phyloP scores from a whole-genome alignment of 2,113 vertebrate species.

The Aptenodytes forsteri region DNA sequence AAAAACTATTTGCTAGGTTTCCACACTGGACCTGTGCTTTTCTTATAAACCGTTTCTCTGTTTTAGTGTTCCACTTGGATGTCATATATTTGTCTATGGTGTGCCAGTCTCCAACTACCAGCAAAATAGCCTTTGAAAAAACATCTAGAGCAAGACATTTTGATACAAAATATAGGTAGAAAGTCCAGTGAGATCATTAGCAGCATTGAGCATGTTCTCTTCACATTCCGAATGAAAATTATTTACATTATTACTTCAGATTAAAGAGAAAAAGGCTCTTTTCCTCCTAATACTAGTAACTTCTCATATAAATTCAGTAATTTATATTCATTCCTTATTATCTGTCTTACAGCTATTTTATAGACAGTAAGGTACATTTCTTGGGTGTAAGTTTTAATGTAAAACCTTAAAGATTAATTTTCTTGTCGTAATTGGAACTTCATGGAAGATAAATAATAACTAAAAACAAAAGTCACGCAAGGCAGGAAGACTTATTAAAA shows the following conservation, averaged over 20 bases:
- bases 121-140: neutral
- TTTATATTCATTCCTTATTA: neutral
- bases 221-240: neutral
- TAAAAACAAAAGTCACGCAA: neutral
- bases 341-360: neutral
- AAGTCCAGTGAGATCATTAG: neutral
- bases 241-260: neutral
- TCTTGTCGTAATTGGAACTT: neutral
- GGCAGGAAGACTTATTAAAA: neutral
- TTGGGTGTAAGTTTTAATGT: neutral
- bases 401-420: neutral
- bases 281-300: neutral
- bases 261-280: neutral
- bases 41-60: neutral
- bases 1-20: neutral
- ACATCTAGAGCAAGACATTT: neutral
- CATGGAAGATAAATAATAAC: neutral
- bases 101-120: neutral
- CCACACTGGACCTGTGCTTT: neutral
- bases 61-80: neutral
- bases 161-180: neutral
- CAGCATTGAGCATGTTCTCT: neutral
- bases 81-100: accelerated
- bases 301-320: neutral
- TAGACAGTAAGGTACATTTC: neutral